These are phyloP conservation scores for Amiota minor DNA, from an alignment of 2,888 invertebrate species.

Conservation along the genomic window DNA sequence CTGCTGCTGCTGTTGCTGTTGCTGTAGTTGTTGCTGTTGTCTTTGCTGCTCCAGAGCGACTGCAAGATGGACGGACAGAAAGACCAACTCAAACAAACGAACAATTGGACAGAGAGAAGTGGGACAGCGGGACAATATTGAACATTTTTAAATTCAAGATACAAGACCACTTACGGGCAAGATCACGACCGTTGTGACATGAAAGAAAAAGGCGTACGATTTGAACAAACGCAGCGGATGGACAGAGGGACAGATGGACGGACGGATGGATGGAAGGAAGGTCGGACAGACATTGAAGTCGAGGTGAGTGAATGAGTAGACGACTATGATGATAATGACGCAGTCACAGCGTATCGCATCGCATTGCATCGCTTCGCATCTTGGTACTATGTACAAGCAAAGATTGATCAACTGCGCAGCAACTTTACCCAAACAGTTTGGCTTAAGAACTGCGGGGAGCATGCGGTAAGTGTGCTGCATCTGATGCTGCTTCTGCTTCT, in stretches of 20 bases:
- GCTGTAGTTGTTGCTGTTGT: slow-evolving; percentile 26
- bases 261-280: slow-evolving; percentile 5
- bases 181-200: slow-evolving; percentile 69
- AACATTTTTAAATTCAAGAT: slow-evolving; percentile 64
- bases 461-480: slow-evolving; percentile 16
- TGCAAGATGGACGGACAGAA: neutral
- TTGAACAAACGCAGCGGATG: neutral
- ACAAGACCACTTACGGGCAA: slow-evolving; percentile 72
- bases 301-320: slow-evolving; percentile 25
- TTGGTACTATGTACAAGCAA: slow-evolving; percentile 21
- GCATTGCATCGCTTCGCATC: slow-evolving; percentile 4
- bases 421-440: neutral
- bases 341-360: slow-evolving; percentile 50
- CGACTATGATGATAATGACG: slow-evolving; percentile 55
- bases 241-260: neutral
- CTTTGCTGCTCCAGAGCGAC: slow-evolving; percentile 4
- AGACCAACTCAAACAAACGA: neutral
- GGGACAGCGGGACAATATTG: neutral
- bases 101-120: slow-evolving; percentile 1
- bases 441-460: neutral
- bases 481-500: neutral
- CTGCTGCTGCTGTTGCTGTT: slow-evolving; percentile 28
- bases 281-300: slow-evolving; percentile 13
- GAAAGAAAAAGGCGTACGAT: slow-evolving; percentile 32
- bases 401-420: slow-evolving; percentile 12